Percentiles rank a stretch among this genome's conserved stretches.
phyloP scores from a whole-genome alignment of 2,888 invertebrate genomes.

The Silvanus unidentatus region DNA sequence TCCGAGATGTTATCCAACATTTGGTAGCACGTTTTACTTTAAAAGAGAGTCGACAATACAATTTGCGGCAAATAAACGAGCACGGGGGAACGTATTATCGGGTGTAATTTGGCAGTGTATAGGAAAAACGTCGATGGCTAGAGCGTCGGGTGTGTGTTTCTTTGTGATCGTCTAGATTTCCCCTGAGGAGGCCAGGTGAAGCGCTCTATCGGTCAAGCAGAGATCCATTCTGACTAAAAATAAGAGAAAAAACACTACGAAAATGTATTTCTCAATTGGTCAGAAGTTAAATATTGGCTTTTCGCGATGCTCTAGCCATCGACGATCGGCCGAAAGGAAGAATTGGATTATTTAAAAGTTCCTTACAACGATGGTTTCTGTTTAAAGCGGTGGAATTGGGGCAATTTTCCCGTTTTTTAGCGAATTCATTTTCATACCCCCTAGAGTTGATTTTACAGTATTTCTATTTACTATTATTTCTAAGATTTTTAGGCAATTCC shows the following conservation, averaged over 20 bases:
- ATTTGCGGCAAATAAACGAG: conserved; percentile 42
- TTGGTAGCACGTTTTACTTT: conserved; percentile 10
- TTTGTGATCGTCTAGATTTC: conserved; percentile 14
- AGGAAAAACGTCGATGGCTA: conserved; percentile 15
- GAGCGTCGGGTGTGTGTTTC: conserved; percentile 9
- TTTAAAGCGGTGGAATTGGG: no score
- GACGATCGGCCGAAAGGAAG: no score
- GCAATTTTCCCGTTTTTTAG: no score
- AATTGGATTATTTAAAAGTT: no score
- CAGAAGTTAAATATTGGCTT: conserved; percentile 26
- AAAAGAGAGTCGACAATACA: conserved; percentile 32
- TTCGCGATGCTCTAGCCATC: conserved; percentile 15
- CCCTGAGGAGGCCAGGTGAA: conserved; percentile 7
- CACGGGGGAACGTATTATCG: conserved; percentile 34
- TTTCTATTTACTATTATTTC: no score
- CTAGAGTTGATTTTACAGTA: no score
- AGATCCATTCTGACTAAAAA: conserved; percentile 1
- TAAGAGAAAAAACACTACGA: conserved; percentile 15
- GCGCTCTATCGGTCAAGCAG: conserved; percentile 11
- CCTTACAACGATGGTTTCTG: no score
- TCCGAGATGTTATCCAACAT: conserved; percentile 7
- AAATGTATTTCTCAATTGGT: conserved; percentile 22
- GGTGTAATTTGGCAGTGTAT: conserved; percentile 37
- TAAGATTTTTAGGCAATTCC: no score
- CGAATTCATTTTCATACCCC: no score